phyloP scores from a whole-genome alignment of 1,140 invertebrate species.

The Mercenaria mercenaria region DNA sequence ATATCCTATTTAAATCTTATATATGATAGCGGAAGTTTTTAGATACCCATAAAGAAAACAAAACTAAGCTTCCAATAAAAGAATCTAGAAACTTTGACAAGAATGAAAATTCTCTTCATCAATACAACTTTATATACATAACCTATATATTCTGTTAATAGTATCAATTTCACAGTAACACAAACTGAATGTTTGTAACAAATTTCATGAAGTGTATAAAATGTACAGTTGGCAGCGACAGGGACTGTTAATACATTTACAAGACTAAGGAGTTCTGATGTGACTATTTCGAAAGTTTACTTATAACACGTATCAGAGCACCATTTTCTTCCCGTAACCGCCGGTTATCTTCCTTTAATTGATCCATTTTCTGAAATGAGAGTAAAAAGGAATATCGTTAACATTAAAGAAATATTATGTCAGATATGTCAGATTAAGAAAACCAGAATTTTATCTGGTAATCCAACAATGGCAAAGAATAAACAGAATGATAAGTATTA shows the following conservation, averaged over 20 bases:
- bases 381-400: conserved; percentile 4
- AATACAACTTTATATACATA: too few species aligned
- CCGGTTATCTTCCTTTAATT: conserved; percentile 89
- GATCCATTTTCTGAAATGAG: conserved; percentile 64
- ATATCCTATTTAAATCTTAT: too few species aligned
- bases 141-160: too few species aligned
- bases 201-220: conserved; percentile 2
- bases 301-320: conserved; percentile 98
- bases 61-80: too few species aligned
- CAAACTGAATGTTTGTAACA: too few species aligned
- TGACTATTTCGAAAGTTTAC: conserved; percentile 93
- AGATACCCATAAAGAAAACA: too few species aligned
- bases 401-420: neutral
- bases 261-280: conserved; percentile 4
- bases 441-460: neutral
- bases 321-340: conserved; percentile 99
- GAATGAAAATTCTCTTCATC: too few species aligned
- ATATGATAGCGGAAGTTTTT: too few species aligned
- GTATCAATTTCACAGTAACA: too few species aligned
- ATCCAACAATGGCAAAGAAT: neutral
- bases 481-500: neutral
- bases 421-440: neutral
- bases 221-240: neutral
- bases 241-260: neutral
- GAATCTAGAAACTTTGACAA: too few species aligned